Base-by-base conservation (phyloP, 2,113 vertebrate species). In the Corvus cornix region DNA sequence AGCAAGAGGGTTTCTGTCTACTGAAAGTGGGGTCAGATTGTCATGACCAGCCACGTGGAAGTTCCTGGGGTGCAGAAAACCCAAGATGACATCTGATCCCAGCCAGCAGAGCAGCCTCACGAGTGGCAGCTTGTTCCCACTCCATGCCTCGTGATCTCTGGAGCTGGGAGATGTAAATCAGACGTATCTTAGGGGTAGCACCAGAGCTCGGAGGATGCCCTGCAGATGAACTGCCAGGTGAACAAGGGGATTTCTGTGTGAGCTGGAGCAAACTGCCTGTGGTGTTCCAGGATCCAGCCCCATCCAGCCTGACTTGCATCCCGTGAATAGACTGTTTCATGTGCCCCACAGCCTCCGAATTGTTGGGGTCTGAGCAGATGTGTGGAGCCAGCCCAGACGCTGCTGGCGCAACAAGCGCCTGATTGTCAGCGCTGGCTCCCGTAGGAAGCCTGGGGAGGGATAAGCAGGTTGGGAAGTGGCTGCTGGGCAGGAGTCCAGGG, bases 341-440 rank as follows among this genome's bases (percentile, higher is more conserved):
- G 84, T 69, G 92, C 92, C 69, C 78, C 62, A 97, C 97, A 98
- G 96, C 96, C 62, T 28, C 78, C 1, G 39, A 86, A 96, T 97
- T 98, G 98, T 98, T 97, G 96, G 21, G 23, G 20, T 82, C 92
- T 18, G 69, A 96, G 96, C 97, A 97, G 96, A 97, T 97, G 97
- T 35, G 69, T 93, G 73, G 95, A 86, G 68, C 59, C 69, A 78
- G 89, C 94, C 94, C 96, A 91, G 87, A 70, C 5, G 81, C 79
- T 89, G 90, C 84, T 35, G 46, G 79, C 31, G 11, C 63, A 97
- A 98, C 97, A 97, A 97, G 81, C 2, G 11, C 60, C 79, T 52
- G 33, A 93, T 98, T 98, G 97, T 98, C 70, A 49, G 90, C 3
- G 10, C 79, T 85, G 77, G 84, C 93, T 93, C 89, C 90, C 35